A percentile compares a stretch with the other conserved stretches of the same genome.
These are phyloP conservation scores for Sebastiscus tertius DNA, from an alignment of 2,797 vertebrate genomes.

Conservation along the genomic window DNA sequence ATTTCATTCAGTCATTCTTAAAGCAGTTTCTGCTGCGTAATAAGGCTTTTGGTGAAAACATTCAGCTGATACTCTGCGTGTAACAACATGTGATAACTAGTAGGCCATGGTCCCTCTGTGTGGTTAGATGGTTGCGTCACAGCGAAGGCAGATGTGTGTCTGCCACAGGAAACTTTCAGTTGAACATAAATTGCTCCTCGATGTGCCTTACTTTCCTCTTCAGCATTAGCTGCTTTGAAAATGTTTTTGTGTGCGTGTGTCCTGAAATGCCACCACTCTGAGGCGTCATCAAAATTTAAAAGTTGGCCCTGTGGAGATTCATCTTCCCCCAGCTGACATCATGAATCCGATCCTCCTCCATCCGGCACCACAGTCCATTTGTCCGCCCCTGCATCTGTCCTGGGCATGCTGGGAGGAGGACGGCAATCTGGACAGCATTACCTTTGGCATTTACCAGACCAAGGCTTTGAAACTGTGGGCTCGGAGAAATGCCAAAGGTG, in stretches of 20 bases:
- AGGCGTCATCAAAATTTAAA: conserved; percentile 9
- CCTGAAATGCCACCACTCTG: conserved; percentile 20
- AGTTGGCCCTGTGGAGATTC: background rate
- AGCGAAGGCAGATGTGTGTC: background rate
- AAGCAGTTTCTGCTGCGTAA: background rate
- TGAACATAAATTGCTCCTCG: background rate
- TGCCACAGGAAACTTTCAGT: background rate
- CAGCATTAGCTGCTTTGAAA: background rate
- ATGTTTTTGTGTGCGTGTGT: background rate
- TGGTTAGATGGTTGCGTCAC: background rate
- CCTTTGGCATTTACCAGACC: conserved; percentile 54
- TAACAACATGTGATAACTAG: background rate
- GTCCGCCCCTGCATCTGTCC: conserved; percentile 33
- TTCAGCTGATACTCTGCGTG: background rate
- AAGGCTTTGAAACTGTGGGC: conserved; percentile 20
- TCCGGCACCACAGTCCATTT: conserved; percentile 15
- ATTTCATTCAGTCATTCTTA: background rate
- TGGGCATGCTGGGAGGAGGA: conserved; percentile 24
- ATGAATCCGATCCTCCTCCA: conserved; percentile 9
- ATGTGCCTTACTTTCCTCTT: background rate
- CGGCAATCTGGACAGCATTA: conserved; percentile 38
- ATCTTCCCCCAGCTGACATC: conserved; percentile 21
- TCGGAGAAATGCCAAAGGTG: conserved; percentile 39
- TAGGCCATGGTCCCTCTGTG: background rate
- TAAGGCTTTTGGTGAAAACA: background rate